Conservation (phyloP, 2,888 invertebrate species). For the Tortrix viridana region DNA sequence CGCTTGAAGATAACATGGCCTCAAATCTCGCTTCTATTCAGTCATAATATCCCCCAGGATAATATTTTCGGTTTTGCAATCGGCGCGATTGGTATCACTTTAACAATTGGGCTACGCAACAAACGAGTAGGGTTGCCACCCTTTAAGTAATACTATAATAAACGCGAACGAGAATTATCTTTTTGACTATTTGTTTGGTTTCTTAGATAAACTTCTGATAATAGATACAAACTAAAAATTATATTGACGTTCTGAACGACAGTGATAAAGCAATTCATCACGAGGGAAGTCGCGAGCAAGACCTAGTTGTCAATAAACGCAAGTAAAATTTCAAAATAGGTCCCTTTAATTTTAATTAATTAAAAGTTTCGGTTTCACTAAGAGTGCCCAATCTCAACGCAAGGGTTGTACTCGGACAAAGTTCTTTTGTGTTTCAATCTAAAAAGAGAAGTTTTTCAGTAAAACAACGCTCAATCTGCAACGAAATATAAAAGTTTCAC, state of each 20-base stretch:
- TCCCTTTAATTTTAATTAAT: conserved; percentile 76
- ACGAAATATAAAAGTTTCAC: conserved; percentile 82
- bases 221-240: too few species aligned
- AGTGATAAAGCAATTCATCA: too few species aligned
- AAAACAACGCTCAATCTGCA: conserved; percentile 79
- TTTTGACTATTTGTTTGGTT: too few species aligned
- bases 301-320: conserved; percentile 14
- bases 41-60: too few species aligned
- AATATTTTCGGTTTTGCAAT: conserved; percentile 1
- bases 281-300: too few species aligned
- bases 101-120: too few species aligned
- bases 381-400: conserved; percentile 68
- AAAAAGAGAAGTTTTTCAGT: conserved; percentile 78
- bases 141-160: too few species aligned
- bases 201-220: too few species aligned
- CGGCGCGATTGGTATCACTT: neutral
- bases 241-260: too few species aligned
- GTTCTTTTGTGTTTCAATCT: conserved; percentile 80
- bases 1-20: conserved; percentile 26
- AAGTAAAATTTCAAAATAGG: conserved; percentile 40
- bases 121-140: too few species aligned
- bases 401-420: conserved; percentile 73
- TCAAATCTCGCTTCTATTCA: neutral
- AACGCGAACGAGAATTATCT: too few species aligned
- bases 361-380: conserved; percentile 76